Base-by-base conservation (phyloP, 2,113 vertebrate species). In the Illadopsis cleaveri region DNA sequence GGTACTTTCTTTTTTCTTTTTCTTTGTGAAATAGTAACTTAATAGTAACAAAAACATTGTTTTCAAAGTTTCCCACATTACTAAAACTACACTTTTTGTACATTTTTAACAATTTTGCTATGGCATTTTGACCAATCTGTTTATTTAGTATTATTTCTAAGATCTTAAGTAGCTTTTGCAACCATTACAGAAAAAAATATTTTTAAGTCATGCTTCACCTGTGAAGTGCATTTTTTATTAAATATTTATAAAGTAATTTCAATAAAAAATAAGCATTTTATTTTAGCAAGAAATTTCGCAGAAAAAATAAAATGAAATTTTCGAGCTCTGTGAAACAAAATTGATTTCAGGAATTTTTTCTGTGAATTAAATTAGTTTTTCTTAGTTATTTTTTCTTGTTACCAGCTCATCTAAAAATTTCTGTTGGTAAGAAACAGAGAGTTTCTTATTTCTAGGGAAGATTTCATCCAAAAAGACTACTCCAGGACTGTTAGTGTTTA, bases 261-360 rank as follows among this genome's bases (percentile, higher is more conserved):
- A 65, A 48, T 48, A 23, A 51, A 84, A 50, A 56, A 25, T 8
- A 37, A 12, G 16, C 10, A 37, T 66, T 66, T 56, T 56, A 21
- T 37, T 35, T 44, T 45, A 77, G 20, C 6, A 83, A 51, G 30
- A 57, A 72, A 89, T 78, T 45, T 70, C 54, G 50, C 23, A 40
- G 11, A 51, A 88, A 76, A 50, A 44, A 31, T 8, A 35, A 90
- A 83, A 72, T 27, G 0, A 37, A 45, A 7, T 56, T 8, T 81
- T 91, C 42, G 42, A 89, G 9, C 11, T 80, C 10, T 56, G 1
- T 64, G 15, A 62, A 88, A 25, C 35, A 88, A 38, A 82, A 64
- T 9, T 1, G 0, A 3, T 71, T 82, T 88, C 23, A 38, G 30
- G 12, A 2, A 0, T 1, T 57, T 40, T 42, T 65, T 62, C 90